A percentile compares a stretch with the other conserved stretches of the same genome.
phyloP scores from a whole-genome alignment of 2,113 vertebrate species.

The Seriola rivoliana region DNA sequence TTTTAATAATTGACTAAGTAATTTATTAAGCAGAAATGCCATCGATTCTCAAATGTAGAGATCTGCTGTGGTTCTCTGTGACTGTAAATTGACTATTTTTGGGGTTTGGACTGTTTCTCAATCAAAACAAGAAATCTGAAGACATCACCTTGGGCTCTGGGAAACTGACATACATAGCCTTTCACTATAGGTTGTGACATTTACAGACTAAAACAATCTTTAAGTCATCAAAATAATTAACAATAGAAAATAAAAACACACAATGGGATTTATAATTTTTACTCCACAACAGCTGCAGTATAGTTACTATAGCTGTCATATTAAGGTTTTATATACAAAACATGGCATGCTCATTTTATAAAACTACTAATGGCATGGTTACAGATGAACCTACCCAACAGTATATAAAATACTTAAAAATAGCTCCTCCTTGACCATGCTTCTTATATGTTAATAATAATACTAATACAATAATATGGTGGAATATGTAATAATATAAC shows the following conservation, averaged over 20 bases:
- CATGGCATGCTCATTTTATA: no score
- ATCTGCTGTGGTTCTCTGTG: background rate
- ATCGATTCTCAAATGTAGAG: background rate
- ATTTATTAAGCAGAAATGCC: no score
- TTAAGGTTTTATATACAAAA: background rate
- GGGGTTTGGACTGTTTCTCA: background rate
- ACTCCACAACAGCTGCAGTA: background rate
- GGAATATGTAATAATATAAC: no score
- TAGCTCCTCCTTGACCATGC: background rate
- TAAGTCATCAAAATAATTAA: background rate
- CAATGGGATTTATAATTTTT: background rate
- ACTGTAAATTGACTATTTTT: background rate
- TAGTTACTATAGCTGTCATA: no score
- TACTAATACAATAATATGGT: no score
- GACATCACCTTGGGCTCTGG: background rate
- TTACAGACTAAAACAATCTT: background rate
- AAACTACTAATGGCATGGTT: no score
- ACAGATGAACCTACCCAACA: background rate
- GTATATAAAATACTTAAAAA: background rate
- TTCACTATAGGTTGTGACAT: background rate
- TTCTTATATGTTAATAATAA: background rate
- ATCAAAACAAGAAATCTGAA: background rate
- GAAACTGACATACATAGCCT: background rate
- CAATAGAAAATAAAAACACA: no score
- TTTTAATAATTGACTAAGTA: background rate